phyloP scores from a whole-genome alignment of 2,888 invertebrate species.

The Heliconius charithonia region DNA sequence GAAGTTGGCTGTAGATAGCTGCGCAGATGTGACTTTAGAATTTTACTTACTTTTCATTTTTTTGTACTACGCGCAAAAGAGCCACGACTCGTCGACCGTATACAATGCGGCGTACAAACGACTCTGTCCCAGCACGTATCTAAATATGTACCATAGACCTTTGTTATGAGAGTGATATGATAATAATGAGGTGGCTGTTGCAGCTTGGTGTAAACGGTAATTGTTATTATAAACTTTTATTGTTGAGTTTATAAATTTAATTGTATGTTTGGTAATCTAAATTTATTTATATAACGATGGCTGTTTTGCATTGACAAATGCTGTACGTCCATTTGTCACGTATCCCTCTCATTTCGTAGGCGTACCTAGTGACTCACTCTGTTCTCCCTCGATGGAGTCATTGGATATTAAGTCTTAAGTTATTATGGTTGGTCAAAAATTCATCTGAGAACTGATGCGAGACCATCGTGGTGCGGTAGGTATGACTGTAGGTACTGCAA shows the following conservation, averaged over 20 bases:
- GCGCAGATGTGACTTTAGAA: neutral
- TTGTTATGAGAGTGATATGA: slow-evolving; percentile 11
- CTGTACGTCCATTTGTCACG: neutral
- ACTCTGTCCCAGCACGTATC: neutral
- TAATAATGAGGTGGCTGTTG: neutral
- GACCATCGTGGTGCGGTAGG: too few species aligned
- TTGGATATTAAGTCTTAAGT: too few species aligned
- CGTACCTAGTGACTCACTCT: neutral
- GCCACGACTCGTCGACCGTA: neutral
- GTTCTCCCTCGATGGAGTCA: too few species aligned
- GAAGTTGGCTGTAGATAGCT: neutral
- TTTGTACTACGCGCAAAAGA: neutral
- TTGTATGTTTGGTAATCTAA: neutral
- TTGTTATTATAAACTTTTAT: neutral
- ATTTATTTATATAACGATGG: neutral
- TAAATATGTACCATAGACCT: neutral
- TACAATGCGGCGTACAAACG: neutral
- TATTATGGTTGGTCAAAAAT: too few species aligned
- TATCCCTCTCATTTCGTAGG: neutral
- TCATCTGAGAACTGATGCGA: too few species aligned
- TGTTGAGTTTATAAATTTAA: neutral
- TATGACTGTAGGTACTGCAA: too few species aligned
- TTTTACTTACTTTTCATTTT: neutral
- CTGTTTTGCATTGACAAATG: neutral
- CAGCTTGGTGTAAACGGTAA: neutral